Conservation (phyloP, 2,797 vertebrate species). For the Percopsis omiscomaycus region DNA sequence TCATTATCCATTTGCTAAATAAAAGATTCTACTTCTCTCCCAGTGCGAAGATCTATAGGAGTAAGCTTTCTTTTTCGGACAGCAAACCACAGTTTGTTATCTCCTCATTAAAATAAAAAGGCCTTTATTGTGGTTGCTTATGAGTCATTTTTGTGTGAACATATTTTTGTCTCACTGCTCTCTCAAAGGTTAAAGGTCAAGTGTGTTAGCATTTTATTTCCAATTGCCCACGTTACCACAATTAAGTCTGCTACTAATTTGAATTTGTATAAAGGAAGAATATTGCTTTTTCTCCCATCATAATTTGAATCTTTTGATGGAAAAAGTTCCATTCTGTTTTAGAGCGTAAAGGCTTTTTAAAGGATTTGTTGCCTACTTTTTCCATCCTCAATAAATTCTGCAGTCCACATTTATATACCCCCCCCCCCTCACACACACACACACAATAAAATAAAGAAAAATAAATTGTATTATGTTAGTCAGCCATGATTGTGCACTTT, state of each 20-base stretch:
- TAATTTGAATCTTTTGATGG: not conserved
- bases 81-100: not conserved
- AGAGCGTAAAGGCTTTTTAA: not conserved
- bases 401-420: not conserved
- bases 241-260: conserved; percentile 1
- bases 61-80: not conserved
- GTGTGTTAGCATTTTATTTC: not conserved
- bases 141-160: conserved; percentile 10
- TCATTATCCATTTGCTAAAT: not conserved
- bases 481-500: not conserved
- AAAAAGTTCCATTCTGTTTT: not conserved
- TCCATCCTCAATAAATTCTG: not conserved
- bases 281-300: not conserved
- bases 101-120: conserved; percentile 11
- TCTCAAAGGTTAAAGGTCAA: conserved; percentile 8
- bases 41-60: not conserved
- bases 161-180: conserved; percentile 14
- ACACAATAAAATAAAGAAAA: too few species aligned
- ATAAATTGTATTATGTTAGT: not conserved
- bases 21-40: not conserved
- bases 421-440: too few species aligned
- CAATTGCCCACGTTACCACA: not conserved
- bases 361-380: not conserved
- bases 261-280: conserved; percentile 12
- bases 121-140: conserved; percentile 27